Evolutionary conservation across 1,140 invertebrate genomes (phyloP), one percentile per base, ranked within the genome.

Genomic region (Agrilus planipennis): DNA sequence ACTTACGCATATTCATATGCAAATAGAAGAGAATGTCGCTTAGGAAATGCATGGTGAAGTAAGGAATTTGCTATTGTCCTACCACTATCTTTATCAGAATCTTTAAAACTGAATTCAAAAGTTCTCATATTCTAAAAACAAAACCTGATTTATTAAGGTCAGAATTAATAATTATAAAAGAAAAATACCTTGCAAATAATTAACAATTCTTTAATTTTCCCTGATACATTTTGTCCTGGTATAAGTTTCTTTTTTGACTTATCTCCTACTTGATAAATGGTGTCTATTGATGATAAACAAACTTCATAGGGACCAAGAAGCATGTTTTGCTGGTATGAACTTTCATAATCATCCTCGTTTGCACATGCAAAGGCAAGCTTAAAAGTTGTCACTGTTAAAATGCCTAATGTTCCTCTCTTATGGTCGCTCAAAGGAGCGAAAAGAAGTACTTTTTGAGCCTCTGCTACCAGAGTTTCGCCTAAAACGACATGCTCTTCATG

Each of bases 51-150:
- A 67, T 92, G 85, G 63, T 90, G 85, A 1, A 91, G 64, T 11
- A 95, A 57, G 0, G 86, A 79, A 58, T 85, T 84, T 3, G 84
- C 74, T 39, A 92, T 74, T 48, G 71, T 75, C 48, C 83, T 79
- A 4, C 81, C 87, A 53, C 83, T 76, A 41, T 82, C 84, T 36
- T 79, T 70, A 9, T 78, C 76, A 0, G 83, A 81, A 64, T 84
- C 82, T 65, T 88, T 88, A 63, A 95, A 93, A 45, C 84, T 86
- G 63, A 91, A 92, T 28, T 80, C 80, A 51, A 90, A 71, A 4
- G 85, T 77, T 52, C 82, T 77, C 68, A 95, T 86, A 68, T 93
- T 91, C 75, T 83, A 61, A 17, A 73, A 71, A 17, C 14, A 20
- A 40, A 34, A 7, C 31, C 12, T 39, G 37, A 20, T 34, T 20